These are phyloP conservation scores for Eclectus roratus DNA, from an alignment of 2,113 vertebrate species.

Conservation along the genomic window DNA sequence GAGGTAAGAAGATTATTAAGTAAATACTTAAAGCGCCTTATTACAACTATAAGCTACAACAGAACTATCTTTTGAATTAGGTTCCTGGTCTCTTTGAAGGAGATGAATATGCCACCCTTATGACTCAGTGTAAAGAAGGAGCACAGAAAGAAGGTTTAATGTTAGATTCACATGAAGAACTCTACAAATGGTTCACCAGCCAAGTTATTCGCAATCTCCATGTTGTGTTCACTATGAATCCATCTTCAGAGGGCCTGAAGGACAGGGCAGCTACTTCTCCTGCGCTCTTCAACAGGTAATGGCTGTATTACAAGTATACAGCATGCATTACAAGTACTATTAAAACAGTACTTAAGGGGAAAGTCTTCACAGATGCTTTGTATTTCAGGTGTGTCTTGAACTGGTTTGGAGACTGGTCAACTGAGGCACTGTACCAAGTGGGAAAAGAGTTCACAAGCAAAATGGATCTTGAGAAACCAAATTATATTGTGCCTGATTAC, in stretches of 20 bases:
- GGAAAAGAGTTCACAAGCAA: constrained; percentile 99
- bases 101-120: constrained; percentile 95
- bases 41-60: neutral
- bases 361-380: neutral
- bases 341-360: neutral
- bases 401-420: constrained; percentile 99
- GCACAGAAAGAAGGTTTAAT: constrained; percentile 98
- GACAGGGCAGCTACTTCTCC: constrained; percentile 97
- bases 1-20: constrained; percentile 76
- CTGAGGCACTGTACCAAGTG: constrained; percentile 95
- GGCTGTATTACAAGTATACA: no score
- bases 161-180: constrained; percentile 96
- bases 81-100: constrained; percentile 98
- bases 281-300: constrained; percentile 95
- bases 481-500: constrained; percentile 95
- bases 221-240: constrained; percentile 99
- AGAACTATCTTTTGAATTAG: constrained; percentile 60
- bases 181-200: constrained; percentile 99
- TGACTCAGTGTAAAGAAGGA: constrained; percentile 98
- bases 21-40: neutral
- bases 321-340: neutral
- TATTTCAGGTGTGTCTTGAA: constrained; percentile 91
- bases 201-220: constrained; percentile 98
- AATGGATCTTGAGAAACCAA: constrained; percentile 99
- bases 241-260: constrained; percentile 97